Evolutionary conservation across 37 sponge, comb jelly and placozoan genomes (phyloP), one percentile per base, ranked within the genome.

Genomic region (Tethya wilhelma): DNA sequence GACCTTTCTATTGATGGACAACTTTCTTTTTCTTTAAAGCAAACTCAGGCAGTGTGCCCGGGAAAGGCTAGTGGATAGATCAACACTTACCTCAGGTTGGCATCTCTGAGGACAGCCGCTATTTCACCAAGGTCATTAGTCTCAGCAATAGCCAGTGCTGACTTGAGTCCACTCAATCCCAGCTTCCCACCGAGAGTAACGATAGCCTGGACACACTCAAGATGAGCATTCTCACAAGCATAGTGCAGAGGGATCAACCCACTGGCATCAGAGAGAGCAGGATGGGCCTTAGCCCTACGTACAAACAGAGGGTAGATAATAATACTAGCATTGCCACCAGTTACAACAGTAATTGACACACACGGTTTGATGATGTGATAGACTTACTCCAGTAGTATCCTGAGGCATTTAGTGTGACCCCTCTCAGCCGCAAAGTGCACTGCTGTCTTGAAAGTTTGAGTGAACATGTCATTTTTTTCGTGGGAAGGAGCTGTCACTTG

Each of bases 161-260:
- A 73, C 39, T 44, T 60, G 44, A 86, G 66, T 8, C 79, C 79
- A 37, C 73, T 64, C 28, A 86, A 79, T 19, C 79, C 86, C 28
- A 78, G 62, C 41, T 40, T 14, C 65, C 4, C 9, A 60, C 23
- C 33, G 33, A 63, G 86, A 64, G 29, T 57, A 46, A 78, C 40
- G 42, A 86, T 86, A 3, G 56, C 23, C 23, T 44, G 63, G 22
- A 86, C 86, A 72, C 79, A 72, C 58, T 86, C 73, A 22, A 78
- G 29, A 59, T 86, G 86, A 19, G 64, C 79, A 25, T 42, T n/a
- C 38, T 78, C 63, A 45, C 64, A 58, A 9, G 86, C 86, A 34
- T 79, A 62, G 58, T 86, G 86, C 23, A 86, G 63, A 23, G 87
- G 87, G 22, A 80, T 34, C 69, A 44, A 73, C 0, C 41, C 57